Evolutionary conservation across 2,113 vertebrate species (phyloP).

Genomic region (Tretioscincus oriximinensis): DNA sequence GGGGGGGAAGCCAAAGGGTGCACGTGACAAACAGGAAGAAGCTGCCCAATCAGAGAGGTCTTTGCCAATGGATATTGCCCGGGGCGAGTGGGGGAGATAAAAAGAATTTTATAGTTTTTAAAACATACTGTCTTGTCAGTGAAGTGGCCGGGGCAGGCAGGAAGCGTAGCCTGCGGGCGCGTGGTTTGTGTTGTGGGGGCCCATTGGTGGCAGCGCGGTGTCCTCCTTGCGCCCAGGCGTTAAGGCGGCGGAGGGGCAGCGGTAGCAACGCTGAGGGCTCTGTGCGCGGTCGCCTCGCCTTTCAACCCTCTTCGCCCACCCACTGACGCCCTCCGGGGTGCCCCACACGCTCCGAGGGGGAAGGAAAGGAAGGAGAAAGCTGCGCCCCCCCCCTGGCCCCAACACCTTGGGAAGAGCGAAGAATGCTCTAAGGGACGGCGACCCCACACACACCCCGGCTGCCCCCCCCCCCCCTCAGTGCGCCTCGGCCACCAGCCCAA

Average conservation of each 20-base stretch:
- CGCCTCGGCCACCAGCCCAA: neutral
- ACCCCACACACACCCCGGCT: neutral
- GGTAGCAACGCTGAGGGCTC: neutral
- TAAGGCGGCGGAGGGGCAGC: neutral
- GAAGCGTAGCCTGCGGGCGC: too few relatives aligned
- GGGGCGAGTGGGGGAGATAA: neutral
- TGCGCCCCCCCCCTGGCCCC: neutral
- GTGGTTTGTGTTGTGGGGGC: neutral
- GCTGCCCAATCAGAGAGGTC: constrained; percentile 19
- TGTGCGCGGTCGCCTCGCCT: neutral
- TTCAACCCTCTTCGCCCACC: neutral
- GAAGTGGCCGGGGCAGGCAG: neutral
- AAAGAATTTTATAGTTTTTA: neutral
- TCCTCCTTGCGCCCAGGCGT: too few relatives aligned
- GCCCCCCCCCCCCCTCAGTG: neutral
- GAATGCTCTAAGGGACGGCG: neutral
- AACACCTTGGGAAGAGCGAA: neutral
- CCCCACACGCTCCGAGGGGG: neutral
- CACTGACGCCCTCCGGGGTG: neutral
- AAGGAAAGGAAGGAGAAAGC: neutral
- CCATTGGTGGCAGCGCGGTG: neutral
- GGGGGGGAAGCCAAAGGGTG: neutral
- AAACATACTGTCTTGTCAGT: neutral
- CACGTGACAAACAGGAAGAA: constrained; percentile 57
- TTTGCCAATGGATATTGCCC: neutral